These are phyloP conservation scores for Ceratoteleas bidentatus DNA, from an alignment of 1,140 invertebrate species.

Conservation along the genomic window DNA sequence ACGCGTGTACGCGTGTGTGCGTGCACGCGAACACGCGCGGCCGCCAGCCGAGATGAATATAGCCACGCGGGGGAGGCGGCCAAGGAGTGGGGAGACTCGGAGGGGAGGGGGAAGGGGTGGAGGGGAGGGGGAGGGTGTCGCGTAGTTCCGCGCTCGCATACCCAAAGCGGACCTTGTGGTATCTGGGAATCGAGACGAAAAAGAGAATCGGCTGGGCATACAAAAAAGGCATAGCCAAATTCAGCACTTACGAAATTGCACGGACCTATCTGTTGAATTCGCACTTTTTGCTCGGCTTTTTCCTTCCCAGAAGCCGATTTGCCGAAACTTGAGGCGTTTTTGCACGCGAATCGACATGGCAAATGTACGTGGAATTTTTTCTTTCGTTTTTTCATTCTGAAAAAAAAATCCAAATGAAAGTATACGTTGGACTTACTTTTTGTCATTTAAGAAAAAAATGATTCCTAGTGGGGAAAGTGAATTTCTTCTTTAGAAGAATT, in stretches of 20 bases:
- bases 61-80: conserved; percentile 48
- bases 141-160: conserved; percentile 65
- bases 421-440: too few species aligned
- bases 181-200: conserved; percentile 54
- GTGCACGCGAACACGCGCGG: conserved; percentile 43
- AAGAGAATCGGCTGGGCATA: conserved; percentile 35
- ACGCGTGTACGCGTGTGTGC: conserved; percentile 28
- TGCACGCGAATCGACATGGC: too few species aligned
- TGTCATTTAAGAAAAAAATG: too few species aligned
- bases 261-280: conserved; percentile 9
- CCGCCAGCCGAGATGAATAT: conserved; percentile 68
- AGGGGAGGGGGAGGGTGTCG: conserved; percentile 19
- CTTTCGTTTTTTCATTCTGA: too few species aligned
- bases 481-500: too few species aligned
- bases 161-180: conserved; percentile 69
- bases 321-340: too few species aligned
- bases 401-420: too few species aligned
- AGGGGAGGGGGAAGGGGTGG: too few species aligned
- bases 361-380: too few species aligned
- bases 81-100: too few species aligned
- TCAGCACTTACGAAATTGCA: conserved; percentile 41
- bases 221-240: conserved; percentile 40
- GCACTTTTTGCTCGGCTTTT: conserved; percentile 27
- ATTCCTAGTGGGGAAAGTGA: too few species aligned
- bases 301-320: conserved; percentile 22